phyloP scores from a whole-genome alignment of 2,888 invertebrate genomes.

The Epicampocera succincta region DNA sequence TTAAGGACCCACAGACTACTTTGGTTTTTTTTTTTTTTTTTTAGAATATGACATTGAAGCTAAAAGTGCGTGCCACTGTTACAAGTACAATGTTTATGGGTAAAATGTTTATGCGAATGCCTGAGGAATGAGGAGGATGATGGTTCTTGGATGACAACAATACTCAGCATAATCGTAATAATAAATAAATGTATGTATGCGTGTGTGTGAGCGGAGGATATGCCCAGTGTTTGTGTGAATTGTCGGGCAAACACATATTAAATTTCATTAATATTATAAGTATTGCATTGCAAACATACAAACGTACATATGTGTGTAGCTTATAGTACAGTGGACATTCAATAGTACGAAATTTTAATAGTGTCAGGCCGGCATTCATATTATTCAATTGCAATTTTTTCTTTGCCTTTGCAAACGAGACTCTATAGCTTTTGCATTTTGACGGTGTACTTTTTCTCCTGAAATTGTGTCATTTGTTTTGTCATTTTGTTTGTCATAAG shows the following conservation, averaged over 20 bases:
- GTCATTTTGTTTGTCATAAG: no score
- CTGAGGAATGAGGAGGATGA: constrained; percentile 19
- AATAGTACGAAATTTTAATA: no score
- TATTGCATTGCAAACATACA: background rate
- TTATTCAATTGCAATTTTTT: no score
- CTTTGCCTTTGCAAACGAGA: no score
- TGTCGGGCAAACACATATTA: constrained; percentile 6
- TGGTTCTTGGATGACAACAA: constrained; percentile 53
- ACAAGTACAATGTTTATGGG: constrained; percentile 33
- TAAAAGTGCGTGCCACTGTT: constrained; percentile 62
- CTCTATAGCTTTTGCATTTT: no score
- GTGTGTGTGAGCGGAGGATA: background rate
- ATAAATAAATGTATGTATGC: no score
- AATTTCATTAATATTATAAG: background rate
- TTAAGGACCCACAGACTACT: constrained; percentile 28
- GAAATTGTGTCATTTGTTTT: no score
- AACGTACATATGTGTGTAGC: background rate
- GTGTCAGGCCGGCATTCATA: no score
- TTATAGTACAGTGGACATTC: no score
- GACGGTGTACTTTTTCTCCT: no score
- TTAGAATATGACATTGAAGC: constrained; percentile 63
- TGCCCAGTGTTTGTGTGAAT: background rate
- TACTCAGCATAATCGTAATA: constrained; percentile 48
- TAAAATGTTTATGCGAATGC: constrained; percentile 21
- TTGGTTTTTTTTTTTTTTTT: background rate